Evolutionary conservation across 2,888 invertebrate genomes (phyloP).

Genomic region (Strigamia crassipes): DNA sequence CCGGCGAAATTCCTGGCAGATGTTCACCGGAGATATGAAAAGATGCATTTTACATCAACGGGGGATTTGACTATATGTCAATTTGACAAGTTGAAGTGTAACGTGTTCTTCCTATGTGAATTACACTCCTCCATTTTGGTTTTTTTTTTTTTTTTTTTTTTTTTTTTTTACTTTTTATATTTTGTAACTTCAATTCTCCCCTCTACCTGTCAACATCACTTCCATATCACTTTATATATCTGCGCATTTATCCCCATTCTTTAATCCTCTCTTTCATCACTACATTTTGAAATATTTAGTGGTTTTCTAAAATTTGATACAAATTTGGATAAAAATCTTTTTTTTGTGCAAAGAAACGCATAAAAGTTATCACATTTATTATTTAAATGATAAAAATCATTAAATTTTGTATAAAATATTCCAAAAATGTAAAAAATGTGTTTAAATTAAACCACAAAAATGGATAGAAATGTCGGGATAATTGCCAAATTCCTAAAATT

Average conservation of each 20-base stretch:
- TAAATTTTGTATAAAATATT: too few relatives aligned
- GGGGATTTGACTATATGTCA: slow-evolving; percentile 30
- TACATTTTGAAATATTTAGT: background rate
- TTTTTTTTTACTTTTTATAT: background rate
- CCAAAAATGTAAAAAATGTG: too few relatives aligned
- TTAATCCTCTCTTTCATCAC: background rate
- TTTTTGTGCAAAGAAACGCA: background rate
- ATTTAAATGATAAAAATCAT: too few relatives aligned
- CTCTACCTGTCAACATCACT: slow-evolving; percentile 6
- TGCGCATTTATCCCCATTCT: background rate
- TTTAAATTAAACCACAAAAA: too few relatives aligned
- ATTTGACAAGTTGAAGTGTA: slow-evolving; percentile 30
- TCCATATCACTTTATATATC: slow-evolving; percentile 4
- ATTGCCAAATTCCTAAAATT: too few relatives aligned
- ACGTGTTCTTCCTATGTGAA: slow-evolving; percentile 26
- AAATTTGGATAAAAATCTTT: background rate
- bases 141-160: background rate
- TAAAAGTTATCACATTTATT: too few relatives aligned
- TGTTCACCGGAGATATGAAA: slow-evolving; percentile 30
- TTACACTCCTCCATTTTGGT: slow-evolving; percentile 20
- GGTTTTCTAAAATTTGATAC: background rate
- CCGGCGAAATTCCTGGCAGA: slow-evolving; percentile 27
- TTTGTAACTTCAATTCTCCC: background rate
- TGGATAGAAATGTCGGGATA: too few relatives aligned
- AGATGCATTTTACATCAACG: slow-evolving; percentile 30